A percentile compares a stretch with the other conserved stretches of the same genome.
Evolutionary conservation across 2,797 vertebrate genomes (phyloP).

Genomic region (Iguana delicatissima): DNA sequence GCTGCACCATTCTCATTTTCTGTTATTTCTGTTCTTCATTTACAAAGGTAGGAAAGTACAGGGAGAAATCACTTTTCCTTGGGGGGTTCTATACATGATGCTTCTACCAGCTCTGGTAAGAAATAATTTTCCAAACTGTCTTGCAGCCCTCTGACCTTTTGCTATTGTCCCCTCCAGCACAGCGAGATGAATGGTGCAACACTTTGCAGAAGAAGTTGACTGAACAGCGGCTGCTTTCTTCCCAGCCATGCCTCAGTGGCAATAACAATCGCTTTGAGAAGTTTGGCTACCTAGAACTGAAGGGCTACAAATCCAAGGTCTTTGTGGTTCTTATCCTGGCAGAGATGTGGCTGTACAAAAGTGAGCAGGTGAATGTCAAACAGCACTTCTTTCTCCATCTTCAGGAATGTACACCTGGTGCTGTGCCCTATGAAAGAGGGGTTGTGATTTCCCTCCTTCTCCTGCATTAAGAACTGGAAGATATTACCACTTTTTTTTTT

Average conservation of each 20-base stretch:
- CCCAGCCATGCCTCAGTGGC: slow-evolving; percentile 79
- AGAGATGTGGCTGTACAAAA: slow-evolving; percentile 95
- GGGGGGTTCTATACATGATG: slow-evolving; percentile 7
- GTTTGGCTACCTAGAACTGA: slow-evolving; percentile 89
- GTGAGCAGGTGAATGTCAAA: slow-evolving; percentile 87
- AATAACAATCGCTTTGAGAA: slow-evolving; percentile 86
- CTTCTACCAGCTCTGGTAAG: slow-evolving; percentile 6
- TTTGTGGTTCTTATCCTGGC: slow-evolving; percentile 89
- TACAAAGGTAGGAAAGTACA: slow-evolving; percentile 9
- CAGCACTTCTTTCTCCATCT: neutral
- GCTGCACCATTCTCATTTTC: neutral
- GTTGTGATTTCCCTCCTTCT: neutral
- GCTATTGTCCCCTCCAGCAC: slow-evolving; percentile 75
- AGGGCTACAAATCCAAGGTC: slow-evolving; percentile 93
- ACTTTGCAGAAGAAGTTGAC: slow-evolving; percentile 89
- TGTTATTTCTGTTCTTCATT: neutral
- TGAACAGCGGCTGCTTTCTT: slow-evolving; percentile 86
- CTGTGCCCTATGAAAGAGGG: neutral
- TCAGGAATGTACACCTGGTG: neutral
- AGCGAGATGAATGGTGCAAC: slow-evolving; percentile 89
- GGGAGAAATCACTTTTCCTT: neutral
- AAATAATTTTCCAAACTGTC: neutral
- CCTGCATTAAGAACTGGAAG: neutral
- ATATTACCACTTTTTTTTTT: neutral
- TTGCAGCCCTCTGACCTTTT: neutral